A percentile compares a stretch with the other conserved stretches of the same genome.
phyloP scores from a whole-genome alignment of 2,113 vertebrate species.

The Malaclemys terrapin region DNA sequence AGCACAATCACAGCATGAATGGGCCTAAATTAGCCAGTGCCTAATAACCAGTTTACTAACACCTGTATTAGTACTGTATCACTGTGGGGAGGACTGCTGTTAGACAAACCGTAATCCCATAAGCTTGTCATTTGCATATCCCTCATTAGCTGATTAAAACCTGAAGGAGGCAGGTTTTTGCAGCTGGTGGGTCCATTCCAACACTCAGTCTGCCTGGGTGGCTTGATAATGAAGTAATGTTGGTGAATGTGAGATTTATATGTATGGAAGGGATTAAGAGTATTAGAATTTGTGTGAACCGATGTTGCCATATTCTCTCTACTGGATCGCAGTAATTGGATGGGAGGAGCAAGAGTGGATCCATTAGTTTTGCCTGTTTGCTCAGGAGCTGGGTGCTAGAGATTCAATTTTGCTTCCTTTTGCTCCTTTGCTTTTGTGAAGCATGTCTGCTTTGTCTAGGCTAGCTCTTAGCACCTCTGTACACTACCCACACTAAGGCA shows the following conservation, averaged over 20 bases:
- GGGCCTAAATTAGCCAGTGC: constrained; percentile 84
- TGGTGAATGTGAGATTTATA: constrained; percentile 88
- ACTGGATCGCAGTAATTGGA: constrained; percentile 91
- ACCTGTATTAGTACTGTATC: constrained; percentile 92
- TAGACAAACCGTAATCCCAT: constrained; percentile 93
- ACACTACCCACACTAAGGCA: constrained; percentile 86
- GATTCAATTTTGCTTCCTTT: constrained; percentile 92
- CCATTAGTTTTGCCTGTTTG: constrained; percentile 95
- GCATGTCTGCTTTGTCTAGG: constrained; percentile 84
- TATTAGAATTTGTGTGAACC: constrained; percentile 90
- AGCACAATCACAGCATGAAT: constrained; percentile 83
- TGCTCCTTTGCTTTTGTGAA: constrained; percentile 89
- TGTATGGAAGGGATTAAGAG: constrained; percentile 93
- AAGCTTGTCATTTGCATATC: constrained; percentile 93
- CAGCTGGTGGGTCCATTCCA: constrained; percentile 81
- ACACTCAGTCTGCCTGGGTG: constrained; percentile 89
- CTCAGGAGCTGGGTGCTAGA: constrained; percentile 90
- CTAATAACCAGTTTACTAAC: constrained; percentile 92
- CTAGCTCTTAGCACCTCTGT: constrained; percentile 84
- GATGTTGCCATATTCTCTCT: constrained; percentile 88
- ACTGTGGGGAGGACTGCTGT: constrained; percentile 84
- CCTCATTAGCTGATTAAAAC: constrained; percentile 88
- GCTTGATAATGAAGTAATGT: constrained; percentile 87
- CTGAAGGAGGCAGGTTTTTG: constrained; percentile 79
- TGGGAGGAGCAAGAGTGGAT: constrained; percentile 92